These are phyloP conservation scores for Augochlora pura DNA, from an alignment of 1,140 invertebrate genomes.

Conservation along the genomic window DNA sequence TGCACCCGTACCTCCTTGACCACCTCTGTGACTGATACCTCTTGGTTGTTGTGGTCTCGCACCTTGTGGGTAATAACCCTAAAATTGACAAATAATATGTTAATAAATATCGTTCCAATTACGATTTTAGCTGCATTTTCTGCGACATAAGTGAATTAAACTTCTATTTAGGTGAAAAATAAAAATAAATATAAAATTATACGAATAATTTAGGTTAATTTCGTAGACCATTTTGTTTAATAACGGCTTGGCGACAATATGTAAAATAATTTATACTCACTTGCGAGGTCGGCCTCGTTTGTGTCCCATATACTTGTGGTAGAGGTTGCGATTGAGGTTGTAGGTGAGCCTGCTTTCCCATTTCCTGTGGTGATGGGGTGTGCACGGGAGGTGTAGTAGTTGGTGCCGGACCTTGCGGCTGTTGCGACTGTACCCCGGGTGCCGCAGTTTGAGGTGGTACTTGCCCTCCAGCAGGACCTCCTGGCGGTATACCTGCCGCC, in stretches of 20 bases:
- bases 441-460: slow-evolving; percentile 68
- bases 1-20: slow-evolving; percentile 65
- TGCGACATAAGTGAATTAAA: too few relatives aligned
- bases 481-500: slow-evolving; percentile 70
- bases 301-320: slow-evolving; percentile 67
- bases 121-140: too few relatives aligned
- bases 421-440: slow-evolving; percentile 72
- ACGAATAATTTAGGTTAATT: too few relatives aligned
- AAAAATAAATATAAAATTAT: too few relatives aligned
- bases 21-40: slow-evolving; percentile 69
- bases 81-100: slow-evolving; percentile 9
- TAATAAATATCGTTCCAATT: not conserved
- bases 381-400: slow-evolving; percentile 74
- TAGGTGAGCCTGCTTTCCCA: slow-evolving; percentile 76
- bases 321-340: slow-evolving; percentile 68
- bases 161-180: too few relatives aligned
- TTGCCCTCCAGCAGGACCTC: slow-evolving; percentile 70
- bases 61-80: slow-evolving; percentile 69
- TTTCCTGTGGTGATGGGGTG: slow-evolving; percentile 72
- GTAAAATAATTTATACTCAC: slow-evolving; percentile 45
- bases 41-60: slow-evolving; percentile 71
- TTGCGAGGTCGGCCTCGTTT: slow-evolving; percentile 65
- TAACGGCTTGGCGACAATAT: not conserved
- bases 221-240: too few relatives aligned
- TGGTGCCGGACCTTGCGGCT: slow-evolving; percentile 70